phyloP scores from a whole-genome alignment of 1,140 invertebrate species.

The Cataglyphis hispanica region DNA sequence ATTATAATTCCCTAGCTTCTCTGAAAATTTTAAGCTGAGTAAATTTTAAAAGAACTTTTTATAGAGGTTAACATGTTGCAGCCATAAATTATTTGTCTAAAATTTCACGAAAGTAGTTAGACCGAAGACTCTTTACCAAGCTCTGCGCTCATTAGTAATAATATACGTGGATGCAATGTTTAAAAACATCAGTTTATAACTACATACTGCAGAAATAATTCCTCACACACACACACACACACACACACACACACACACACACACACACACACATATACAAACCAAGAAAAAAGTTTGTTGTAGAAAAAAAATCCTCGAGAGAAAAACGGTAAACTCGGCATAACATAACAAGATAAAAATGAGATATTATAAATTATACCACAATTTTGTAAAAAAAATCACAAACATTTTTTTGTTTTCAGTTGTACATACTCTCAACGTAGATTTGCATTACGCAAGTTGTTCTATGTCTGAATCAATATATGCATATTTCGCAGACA shows the following conservation, averaged over 20 bases:
- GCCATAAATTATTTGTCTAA: slow-evolving; percentile 29
- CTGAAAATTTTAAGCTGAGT: not conserved
- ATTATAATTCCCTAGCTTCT: not conserved
- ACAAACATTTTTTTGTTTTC: not conserved
- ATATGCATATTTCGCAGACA: not conserved
- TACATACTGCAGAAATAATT: not conserved
- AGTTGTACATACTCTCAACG: not conserved
- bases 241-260: no score
- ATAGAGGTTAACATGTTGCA: not conserved
- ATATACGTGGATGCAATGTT: not conserved
- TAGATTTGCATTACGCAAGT: not conserved
- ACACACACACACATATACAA: not conserved
- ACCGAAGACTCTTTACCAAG: not conserved
- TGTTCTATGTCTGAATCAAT: not conserved
- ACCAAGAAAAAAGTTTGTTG: not conserved
- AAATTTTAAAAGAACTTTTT: not conserved
- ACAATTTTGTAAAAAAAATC: not conserved
- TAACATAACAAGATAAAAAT: not conserved
- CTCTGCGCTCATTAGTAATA: slow-evolving; percentile 32
- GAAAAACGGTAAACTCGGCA: not conserved
- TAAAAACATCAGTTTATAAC: not conserved
- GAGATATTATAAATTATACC: not conserved
- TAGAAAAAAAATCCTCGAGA: not conserved
- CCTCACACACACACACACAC: no score
- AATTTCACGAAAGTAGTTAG: slow-evolving; percentile 29